Conservation (phyloP, 2,888 invertebrate genomes). For the Laspeyria flexula region DNA sequence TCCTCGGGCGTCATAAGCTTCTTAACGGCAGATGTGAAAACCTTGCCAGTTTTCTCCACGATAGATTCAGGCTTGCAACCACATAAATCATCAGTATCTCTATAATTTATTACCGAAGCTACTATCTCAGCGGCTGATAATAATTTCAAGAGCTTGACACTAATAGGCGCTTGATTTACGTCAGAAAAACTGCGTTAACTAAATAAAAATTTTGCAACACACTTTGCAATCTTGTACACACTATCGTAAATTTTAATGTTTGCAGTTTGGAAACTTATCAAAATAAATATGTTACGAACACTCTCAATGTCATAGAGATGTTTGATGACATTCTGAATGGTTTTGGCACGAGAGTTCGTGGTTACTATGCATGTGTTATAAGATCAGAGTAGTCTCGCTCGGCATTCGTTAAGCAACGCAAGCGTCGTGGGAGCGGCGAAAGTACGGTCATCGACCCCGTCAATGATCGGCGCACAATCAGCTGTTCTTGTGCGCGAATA, state of each 20-base stretch:
- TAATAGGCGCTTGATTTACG: constrained; percentile 1
- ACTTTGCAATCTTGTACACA: constrained; percentile 7
- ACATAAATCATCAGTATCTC: constrained; percentile 19
- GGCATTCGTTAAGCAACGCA: constrained; percentile 69
- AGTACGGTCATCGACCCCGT: constrained; percentile 80
- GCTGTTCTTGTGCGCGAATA: constrained; percentile 76
- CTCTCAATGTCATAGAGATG: constrained; percentile 18
- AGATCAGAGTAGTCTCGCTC: constrained; percentile 55
- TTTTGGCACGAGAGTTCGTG: constrained; percentile 10
- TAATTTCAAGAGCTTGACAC: neutral
- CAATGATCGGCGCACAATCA: constrained; percentile 73
- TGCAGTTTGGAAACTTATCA: constrained; percentile 28
- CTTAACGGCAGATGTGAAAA: constrained; percentile 83
- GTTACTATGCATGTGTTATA: constrained; percentile 33
- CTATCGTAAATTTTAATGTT: constrained; percentile 8
- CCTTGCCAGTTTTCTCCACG: constrained; percentile 84
- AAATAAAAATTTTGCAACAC: constrained; percentile 10
- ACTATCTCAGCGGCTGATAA: neutral
- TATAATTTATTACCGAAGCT: neutral
- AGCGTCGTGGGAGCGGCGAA: constrained; percentile 81
- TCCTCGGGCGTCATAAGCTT: constrained; percentile 79
- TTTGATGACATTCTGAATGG: constrained; percentile 1
- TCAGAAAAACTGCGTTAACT: neutral
- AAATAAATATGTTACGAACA: constrained; percentile 17
- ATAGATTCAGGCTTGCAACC: constrained; percentile 86